These are phyloP conservation scores for Cataglyphis altisquamis DNA, from an alignment of 2,888 invertebrate species.

Conservation along the genomic window DNA sequence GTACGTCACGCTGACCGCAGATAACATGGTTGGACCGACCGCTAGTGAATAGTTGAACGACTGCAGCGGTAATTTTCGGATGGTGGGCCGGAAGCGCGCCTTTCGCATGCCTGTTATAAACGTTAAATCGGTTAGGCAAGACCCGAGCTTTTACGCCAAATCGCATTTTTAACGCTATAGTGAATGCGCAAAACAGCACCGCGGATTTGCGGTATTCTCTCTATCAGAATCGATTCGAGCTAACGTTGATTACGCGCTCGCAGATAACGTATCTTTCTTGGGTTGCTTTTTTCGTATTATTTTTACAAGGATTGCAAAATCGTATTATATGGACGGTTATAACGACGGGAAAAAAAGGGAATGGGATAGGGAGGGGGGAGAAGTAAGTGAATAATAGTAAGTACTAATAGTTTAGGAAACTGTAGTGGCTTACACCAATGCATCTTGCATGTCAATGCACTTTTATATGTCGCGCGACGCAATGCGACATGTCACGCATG, in stretches of 20 bases:
- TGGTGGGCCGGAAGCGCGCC: slow-evolving; percentile 38
- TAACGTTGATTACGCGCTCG: background rate
- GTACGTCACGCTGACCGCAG: slow-evolving; percentile 48
- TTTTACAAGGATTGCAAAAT: too few relatives aligned
- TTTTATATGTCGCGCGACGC: slow-evolving; percentile 33
- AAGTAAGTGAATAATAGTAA: background rate
- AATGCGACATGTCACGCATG: slow-evolving; percentile 20
- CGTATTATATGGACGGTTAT: background rate
- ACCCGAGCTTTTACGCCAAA: slow-evolving; percentile 42
- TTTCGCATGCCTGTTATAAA: slow-evolving; percentile 54
- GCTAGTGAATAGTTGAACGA: slow-evolving; percentile 48
- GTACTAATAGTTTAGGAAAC: slow-evolving; percentile 24
- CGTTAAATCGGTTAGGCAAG: slow-evolving; percentile 50
- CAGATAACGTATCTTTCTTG: slow-evolving; percentile 1
- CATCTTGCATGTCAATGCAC: slow-evolving; percentile 1
- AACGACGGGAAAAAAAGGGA: background rate
- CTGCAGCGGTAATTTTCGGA: slow-evolving; percentile 47
- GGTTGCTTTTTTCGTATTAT: background rate
- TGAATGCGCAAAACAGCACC: slow-evolving; percentile 2
- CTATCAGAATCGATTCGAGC: background rate
- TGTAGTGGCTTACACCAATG: background rate
- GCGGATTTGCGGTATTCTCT: background rate
- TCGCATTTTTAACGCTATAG: slow-evolving; percentile 21
- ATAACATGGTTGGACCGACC: slow-evolving; percentile 50
- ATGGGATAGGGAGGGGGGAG: too few relatives aligned